Conservation (phyloP, 1,140 invertebrate species). For the Temnothorax nylanderi region DNA sequence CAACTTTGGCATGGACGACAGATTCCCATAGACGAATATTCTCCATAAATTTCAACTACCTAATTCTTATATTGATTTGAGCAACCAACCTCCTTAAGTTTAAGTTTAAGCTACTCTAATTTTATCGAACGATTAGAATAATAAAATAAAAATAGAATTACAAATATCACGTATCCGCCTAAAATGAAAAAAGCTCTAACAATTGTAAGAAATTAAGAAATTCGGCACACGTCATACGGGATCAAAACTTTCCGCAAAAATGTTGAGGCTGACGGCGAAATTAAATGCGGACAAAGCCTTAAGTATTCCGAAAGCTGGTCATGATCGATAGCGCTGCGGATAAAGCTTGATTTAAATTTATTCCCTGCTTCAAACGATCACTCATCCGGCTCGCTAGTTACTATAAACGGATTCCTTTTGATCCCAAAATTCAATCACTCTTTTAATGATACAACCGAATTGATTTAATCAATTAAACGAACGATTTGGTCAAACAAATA, state of each 20-base stretch:
- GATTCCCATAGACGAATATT: too few relatives aligned
- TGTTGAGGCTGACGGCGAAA: slow-evolving; percentile 25
- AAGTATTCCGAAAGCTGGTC: slow-evolving; percentile 40
- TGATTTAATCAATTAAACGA: slow-evolving; percentile 33
- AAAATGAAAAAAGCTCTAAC: background rate
- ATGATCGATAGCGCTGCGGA: slow-evolving; percentile 49
- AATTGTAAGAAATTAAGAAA: background rate
- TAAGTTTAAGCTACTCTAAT: background rate
- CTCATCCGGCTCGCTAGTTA: slow-evolving; percentile 34
- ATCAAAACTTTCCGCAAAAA: slow-evolving; percentile 32
- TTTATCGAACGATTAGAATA: background rate
- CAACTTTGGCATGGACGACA: too few relatives aligned
- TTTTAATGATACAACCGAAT: slow-evolving; percentile 28
- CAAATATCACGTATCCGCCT: background rate
- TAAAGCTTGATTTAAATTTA: slow-evolving; percentile 58
- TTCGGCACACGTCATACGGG: background rate
- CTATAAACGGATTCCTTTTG: slow-evolving; percentile 20
- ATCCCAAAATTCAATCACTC: slow-evolving; percentile 45
- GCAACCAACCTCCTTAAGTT: too few relatives aligned
- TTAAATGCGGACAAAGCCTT: slow-evolving; percentile 45
- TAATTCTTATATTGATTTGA: too few relatives aligned
- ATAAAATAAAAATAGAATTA: background rate
- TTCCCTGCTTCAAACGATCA: slow-evolving; percentile 39
- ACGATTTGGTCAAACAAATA: slow-evolving; percentile 8
- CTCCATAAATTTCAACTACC: too few relatives aligned